Conservation (phyloP, 2,797 vertebrate species). For the Danio albolineatus region DNA sequence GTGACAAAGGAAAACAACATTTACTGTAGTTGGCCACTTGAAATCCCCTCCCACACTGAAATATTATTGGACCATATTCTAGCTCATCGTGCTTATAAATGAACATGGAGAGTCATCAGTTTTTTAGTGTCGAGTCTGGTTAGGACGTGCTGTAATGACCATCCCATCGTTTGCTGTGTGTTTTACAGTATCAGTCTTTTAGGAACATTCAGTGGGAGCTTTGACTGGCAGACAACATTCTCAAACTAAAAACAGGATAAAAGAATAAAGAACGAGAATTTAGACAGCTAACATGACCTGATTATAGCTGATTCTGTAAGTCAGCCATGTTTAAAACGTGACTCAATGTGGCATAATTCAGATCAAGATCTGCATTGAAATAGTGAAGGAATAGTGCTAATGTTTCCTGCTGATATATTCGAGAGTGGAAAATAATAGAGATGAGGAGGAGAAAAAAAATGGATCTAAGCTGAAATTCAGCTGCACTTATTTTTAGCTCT, state of each 20-base stretch:
- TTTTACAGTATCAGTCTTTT: constrained; percentile 46
- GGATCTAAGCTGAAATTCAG: constrained; percentile 57
- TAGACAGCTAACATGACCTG: constrained; percentile 32
- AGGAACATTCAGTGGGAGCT: constrained; percentile 36
- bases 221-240: constrained; percentile 31
- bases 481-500: constrained; percentile 78
- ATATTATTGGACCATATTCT: background rate
- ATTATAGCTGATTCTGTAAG: constrained; percentile 47
- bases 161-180: background rate
- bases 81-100: background rate
- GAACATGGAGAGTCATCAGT: background rate
- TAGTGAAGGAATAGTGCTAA: constrained; percentile 42
- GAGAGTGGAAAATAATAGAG: constrained; percentile 68
- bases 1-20: constrained; percentile 13
- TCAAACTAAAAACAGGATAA: constrained; percentile 42
- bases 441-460: constrained; percentile 49
- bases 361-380: constrained; percentile 35
- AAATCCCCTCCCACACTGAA: background rate
- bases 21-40: background rate
- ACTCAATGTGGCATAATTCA: constrained; percentile 45
- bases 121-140: background rate
- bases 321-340: constrained; percentile 52
- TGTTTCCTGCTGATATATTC: constrained; percentile 72
- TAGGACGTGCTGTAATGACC: background rate
- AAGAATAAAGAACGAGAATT: constrained; percentile 46